Evolutionary conservation across 2,888 invertebrate genomes (phyloP), one percentile per base, ranked within the genome.

Genomic region (Drosophila seclusa): DNA sequence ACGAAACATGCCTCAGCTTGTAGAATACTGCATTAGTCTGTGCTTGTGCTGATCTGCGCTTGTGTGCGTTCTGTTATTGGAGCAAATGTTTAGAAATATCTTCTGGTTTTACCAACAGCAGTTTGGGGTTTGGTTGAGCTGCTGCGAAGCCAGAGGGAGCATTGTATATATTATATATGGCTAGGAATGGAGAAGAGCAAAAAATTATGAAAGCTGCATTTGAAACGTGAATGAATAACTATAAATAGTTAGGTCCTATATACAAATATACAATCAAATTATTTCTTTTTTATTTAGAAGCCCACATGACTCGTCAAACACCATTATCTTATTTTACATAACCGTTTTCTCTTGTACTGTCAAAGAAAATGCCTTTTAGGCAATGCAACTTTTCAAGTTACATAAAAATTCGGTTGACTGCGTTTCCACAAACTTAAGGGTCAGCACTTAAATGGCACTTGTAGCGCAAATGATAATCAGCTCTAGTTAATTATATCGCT

Each of bases 81-180:
- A 78, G 73, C 76, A 67, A 76, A 82, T 83, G 73, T 57, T 62
- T 65, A 38, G 70, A 70, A 78, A 80, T 73, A 73, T 81, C 78
- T 76, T 83, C 79, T 57, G 84, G 82, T 68, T 79, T 73, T 62
- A 60, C 61, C 67, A 66, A 82, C 82, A 83, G 68, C 64, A 78
- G 70, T 66, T 49, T 68, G 81, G 71, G 70, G 76, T 73, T 74
- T 62, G 69, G 57, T 40, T 21, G 18, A 45, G 36, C 40, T 45
- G 64, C 70, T 59, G 32, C 65, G 50, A 62, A 38, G 8, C 13
- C 13, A 45, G 13, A 21, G 42, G 21, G 8, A 45, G 53, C 21
- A 40, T n/a, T 24, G n/a, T 27, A 27, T 50, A 27, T n/a, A 55
- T 16, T 45, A 45, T 4, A 21, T 16, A 38, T 42, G 55, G 50